Evolutionary conservation across 2,888 invertebrate genomes (phyloP).

Genomic region (Andrena camellia): DNA sequence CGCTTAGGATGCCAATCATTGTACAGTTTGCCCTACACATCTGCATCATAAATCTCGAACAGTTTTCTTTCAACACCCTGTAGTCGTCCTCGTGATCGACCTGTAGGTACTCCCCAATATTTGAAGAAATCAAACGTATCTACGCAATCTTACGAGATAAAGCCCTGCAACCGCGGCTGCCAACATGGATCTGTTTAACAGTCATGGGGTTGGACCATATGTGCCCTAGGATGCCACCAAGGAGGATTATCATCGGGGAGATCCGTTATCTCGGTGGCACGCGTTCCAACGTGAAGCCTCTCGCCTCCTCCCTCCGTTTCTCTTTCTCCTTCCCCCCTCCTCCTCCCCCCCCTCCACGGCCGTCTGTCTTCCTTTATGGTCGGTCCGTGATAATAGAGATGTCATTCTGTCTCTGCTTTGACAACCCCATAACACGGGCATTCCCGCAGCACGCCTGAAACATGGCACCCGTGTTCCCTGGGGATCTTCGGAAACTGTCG

Average conservation of each 20-base stretch:
- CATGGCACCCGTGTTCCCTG: slow-evolving; percentile 70
- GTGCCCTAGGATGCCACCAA: slow-evolving; percentile 74
- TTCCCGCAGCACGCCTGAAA: slow-evolving; percentile 75
- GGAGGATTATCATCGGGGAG: slow-evolving; percentile 82
- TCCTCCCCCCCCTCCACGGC: slow-evolving; percentile 28
- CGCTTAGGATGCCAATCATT: too few relatives aligned
- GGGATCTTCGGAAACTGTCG: slow-evolving; percentile 77
- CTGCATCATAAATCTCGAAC: too few relatives aligned
- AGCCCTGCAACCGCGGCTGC: slow-evolving; percentile 39
- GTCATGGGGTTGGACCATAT: slow-evolving; percentile 77
- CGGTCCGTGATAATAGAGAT: slow-evolving; percentile 84
- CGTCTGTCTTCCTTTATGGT: slow-evolving; percentile 67
- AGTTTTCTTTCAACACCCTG: neutral
- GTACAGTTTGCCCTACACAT: too few relatives aligned
- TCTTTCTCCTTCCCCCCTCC: slow-evolving; percentile 28
- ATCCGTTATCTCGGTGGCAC: slow-evolving; percentile 84
- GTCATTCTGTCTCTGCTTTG: slow-evolving; percentile 84
- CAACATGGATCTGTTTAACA: slow-evolving; percentile 71
- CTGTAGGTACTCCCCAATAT: slow-evolving; percentile 2
- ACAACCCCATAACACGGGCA: slow-evolving; percentile 82
- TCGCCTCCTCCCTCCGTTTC: slow-evolving; percentile 55
- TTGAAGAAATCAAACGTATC: slow-evolving; percentile 39
- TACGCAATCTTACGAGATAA: slow-evolving; percentile 32
- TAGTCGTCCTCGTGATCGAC: neutral
- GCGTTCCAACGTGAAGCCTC: slow-evolving; percentile 76